Base-by-base conservation (phyloP, 2,888 invertebrate species). In the Andrena bicolor region DNA sequence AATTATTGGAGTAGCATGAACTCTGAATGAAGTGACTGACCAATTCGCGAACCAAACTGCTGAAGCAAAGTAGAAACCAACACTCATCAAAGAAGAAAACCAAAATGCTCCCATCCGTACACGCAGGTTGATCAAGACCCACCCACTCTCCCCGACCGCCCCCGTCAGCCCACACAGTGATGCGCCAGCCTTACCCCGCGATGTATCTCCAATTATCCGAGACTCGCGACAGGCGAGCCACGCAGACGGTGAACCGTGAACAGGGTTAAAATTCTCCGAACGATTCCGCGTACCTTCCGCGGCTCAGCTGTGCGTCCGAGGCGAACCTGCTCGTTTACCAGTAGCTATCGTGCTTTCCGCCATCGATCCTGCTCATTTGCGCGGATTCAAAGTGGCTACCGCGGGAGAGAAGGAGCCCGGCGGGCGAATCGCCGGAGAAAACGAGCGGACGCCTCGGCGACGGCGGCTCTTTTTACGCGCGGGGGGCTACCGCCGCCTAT, bases 281-380 rank as follows among this genome's bases (percentile, higher is more conserved):
- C 61, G 26, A 69, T 63, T 70, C 41, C 26, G 32, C 61, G 30
- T 53, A n/a, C 65, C 51, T 28, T 32, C 51, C 41, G n/a, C 53
- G 49, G 79, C n/a, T 65, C 20, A 32, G 66, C 65, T 28, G 80
- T 49, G 64, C 48, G 71, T n/a, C 49, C 58, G 49, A 77, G 32
- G 61, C 68, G 60, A 68, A 48, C 32, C 61, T n/a, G 63, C 48
- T 78, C 78, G 79, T 79, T 78, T 78, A 69, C 63, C 66, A 32
- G 80, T 80, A 72, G 80, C 56, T 56, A 56, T 56, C 80, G 65
- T 72, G 80, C 53, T 72, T 71, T 60, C 65, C 80, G 35, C 60
- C 66, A 80, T 80, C 80, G 80, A 80, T 80, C 73, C 80, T 49
- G 80, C 63, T 68, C 65, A 80, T 80, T 80, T 80, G 73, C 80